Evolutionary conservation across 2,113 vertebrate genomes (phyloP), one percentile per base, ranked within the genome.

Genomic region (Vulpes lagopus): DNA sequence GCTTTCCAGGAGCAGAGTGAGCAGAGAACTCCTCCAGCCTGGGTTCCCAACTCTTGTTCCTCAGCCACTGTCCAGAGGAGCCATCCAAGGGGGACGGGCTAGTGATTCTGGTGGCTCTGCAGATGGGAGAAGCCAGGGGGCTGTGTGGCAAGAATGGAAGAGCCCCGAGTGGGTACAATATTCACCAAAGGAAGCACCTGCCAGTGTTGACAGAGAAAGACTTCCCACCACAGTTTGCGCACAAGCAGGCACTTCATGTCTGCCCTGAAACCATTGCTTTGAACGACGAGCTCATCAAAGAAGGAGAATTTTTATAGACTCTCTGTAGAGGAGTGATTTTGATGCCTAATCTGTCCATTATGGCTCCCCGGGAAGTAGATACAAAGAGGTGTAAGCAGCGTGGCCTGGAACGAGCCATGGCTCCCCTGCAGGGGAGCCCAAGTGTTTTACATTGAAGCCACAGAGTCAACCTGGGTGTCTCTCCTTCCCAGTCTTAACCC

Each of bases 271-370:
- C 92, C 84, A 79, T 62, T 0, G 8, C 53, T 96, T 84, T 67
- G 65, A 97, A 80, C 59, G 27, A 17, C 0, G n/a, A 38, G 32
- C 35, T 85, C 94, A 55, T 95, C 96, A 82, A 88, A 92, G 86
- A 71, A 60, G 67, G 55, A 51, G 51, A 22, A 16, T 35, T 96
- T 96, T 84, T 59, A 73, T 15, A 89, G 90, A 30, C 51, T 60
- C 32, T 76, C 27, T 53, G 19, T 2, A 43, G 79, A 85, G 74
- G 60, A 81, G 49, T 49, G 78, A 32, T 92, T 93, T 20, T 83
- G 57, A 90, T 59, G 19, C 19, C 27, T 69, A 19, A 51, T 80
- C 82, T 96, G 88, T 59, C 85, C 71, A 55, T 17, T 5, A 74
- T 0, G 11, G 19, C 1, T 65, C 76, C 76, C 51, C 22, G 62